Evolutionary conservation across 2,888 invertebrate species (phyloP).

Genomic region (Biston betularia): DNA sequence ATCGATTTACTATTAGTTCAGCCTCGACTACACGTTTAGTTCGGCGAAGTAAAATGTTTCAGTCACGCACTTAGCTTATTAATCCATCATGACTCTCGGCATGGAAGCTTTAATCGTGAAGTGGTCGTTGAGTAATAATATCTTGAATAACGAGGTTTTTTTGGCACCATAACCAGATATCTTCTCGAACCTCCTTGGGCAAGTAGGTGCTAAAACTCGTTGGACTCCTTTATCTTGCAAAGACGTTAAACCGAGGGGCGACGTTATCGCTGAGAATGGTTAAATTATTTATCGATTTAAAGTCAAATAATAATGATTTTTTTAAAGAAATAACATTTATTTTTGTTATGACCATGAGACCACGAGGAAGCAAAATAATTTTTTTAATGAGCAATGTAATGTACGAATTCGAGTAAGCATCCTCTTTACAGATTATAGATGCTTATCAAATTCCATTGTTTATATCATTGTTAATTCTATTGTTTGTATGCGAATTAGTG

Average conservation of each 20-base stretch:
- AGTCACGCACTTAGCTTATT: slow-evolving; percentile 36
- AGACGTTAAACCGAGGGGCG: slow-evolving; percentile 9
- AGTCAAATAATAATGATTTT: neutral
- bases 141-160: slow-evolving; percentile 43
- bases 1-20: slow-evolving; percentile 36
- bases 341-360: slow-evolving; percentile 26
- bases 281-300: slow-evolving; percentile 5
- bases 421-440: slow-evolving; percentile 13
- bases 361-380: slow-evolving; percentile 16
- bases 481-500: neutral
- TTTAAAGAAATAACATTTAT: neutral
- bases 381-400: neutral
- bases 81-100: slow-evolving; percentile 33
- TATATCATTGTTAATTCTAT: neutral
- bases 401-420: slow-evolving; percentile 3
- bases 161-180: slow-evolving; percentile 36
- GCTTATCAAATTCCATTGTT: neutral
- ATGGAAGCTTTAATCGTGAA: slow-evolving; percentile 26
- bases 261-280: neutral
- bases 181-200: slow-evolving; percentile 24
- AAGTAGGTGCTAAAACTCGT: slow-evolving; percentile 35
- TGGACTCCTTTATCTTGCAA: slow-evolving; percentile 27
- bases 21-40: slow-evolving; percentile 25
- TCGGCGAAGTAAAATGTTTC: slow-evolving; percentile 27
- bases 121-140: slow-evolving; percentile 38